Evolutionary conservation across 2,888 invertebrate genomes (phyloP), one percentile per base, ranked within the genome.

Genomic region (Halictus ligatus): DNA sequence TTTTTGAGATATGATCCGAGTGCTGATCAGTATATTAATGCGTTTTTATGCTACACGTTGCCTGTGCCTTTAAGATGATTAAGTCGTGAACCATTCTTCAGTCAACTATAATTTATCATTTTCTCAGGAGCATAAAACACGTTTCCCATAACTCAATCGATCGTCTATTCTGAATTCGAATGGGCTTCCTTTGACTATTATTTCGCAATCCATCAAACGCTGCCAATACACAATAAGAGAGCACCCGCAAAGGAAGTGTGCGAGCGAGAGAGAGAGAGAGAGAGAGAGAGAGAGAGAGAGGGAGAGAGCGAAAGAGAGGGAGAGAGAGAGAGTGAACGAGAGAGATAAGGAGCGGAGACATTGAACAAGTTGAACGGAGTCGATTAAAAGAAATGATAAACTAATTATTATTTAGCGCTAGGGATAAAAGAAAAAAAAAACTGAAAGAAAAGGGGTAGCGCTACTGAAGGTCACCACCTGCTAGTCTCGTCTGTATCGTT

Each of bases 401-500:
- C 21, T 89, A 90, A 91, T 88, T 86, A 92, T 92, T 92, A 92
- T 89, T 92, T 92, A 93, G 93, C 92, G 92, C 91, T 91, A 94
- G 92, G 92, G 89, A 92, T 86, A 92, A 91, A 91, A 89, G 81
- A 72, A 90, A 79, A 35, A 72, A 90, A 79, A 35, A 69, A 69
- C 4, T 69, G 69, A 69, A 69, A 64, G 48, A 76, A 76, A 79
- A 48, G 58, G 58, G 91, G 92, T 94, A 94, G 93, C 93, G 93
- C 93, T 93, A 92, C 67, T 91, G 92, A 94, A 93, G 91, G 92
- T 94, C 94, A 94, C 90, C 92, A 92, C 89, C 93, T 93, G 94
- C 94, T 94, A 95, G 94, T 94, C 94, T 94, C 92, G 93, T 94
- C 93, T 94, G 93, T 94, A 95, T 94, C 92, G 93, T 94, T 94